Percentiles rank a stretch among this genome's conserved stretches.
These are phyloP conservation scores for Salticus scenicus DNA, from an alignment of 2,888 invertebrate species.

Conservation along the genomic window DNA sequence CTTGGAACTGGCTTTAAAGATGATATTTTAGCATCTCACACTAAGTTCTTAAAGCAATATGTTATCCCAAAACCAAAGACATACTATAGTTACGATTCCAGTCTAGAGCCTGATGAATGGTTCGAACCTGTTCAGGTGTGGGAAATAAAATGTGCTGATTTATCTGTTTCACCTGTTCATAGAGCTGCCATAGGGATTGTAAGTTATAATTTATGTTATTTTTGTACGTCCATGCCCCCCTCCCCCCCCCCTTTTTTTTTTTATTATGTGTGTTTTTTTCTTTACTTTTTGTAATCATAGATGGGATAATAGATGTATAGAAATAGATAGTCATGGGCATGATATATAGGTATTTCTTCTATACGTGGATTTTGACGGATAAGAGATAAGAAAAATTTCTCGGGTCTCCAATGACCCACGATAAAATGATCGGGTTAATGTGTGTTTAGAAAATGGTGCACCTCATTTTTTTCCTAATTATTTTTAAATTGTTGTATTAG, in stretches of 20 bases:
- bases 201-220: slow-evolving; percentile 74
- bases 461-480: no score
- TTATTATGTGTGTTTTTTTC: no score
- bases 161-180: slow-evolving; percentile 96
- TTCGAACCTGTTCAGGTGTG: slow-evolving; percentile 90
- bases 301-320: no score
- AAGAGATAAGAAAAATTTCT: no score
- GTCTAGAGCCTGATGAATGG: slow-evolving; percentile 89
- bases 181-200: slow-evolving; percentile 88
- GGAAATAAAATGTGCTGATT: slow-evolving; percentile 98
- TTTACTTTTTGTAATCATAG: neutral
- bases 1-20: slow-evolving; percentile 97
- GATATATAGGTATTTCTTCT: no score
- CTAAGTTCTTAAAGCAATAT: slow-evolving; percentile 84
- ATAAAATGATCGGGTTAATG: no score
- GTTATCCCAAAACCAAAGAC: slow-evolving; percentile 84
- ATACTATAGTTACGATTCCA: slow-evolving; percentile 86
- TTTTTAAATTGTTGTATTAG: no score
- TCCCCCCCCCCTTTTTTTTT: no score
- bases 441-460: no score
- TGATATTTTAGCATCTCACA: slow-evolving; percentile 87
- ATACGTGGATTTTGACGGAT: no score
- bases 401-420: no score
- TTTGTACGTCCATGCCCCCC: neutral
- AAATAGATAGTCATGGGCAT: no score